These are phyloP conservation scores for Muscicapa adusta DNA, from an alignment of 2,113 vertebrate species.

Conservation along the genomic window DNA sequence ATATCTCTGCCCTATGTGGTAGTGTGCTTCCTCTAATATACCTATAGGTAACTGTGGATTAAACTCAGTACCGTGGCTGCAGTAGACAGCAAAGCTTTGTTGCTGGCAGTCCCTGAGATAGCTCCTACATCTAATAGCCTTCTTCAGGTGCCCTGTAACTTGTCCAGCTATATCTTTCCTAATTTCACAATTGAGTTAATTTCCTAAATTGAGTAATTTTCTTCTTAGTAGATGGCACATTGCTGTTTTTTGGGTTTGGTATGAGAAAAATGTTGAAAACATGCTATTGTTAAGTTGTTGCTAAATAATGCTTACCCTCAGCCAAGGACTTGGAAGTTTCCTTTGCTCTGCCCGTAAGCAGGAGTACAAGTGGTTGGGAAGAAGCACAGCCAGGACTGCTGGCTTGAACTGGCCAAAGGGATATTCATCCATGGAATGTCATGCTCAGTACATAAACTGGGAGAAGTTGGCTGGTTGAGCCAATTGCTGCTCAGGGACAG, in stretches of 20 bases:
- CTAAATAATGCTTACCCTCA: not conserved
- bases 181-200: too few species aligned
- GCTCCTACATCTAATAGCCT: not conserved
- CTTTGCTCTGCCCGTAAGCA: not conserved
- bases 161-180: not conserved
- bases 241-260: not conserved
- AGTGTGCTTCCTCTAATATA: not conserved
- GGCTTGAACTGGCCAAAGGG: not conserved
- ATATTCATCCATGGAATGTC: not conserved
- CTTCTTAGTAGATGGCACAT: not conserved
- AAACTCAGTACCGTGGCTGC: not conserved
- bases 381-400: not conserved
- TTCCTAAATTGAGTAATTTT: too few species aligned
- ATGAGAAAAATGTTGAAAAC: not conserved
- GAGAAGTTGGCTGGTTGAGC: not conserved
- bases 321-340: not conserved
- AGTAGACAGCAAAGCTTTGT: not conserved
- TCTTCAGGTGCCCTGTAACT: not conserved
- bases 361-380: not conserved
- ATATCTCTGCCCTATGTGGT: not conserved
- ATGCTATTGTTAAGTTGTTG: not conserved
- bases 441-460: not conserved
- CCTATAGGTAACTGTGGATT: not conserved
- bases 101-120: not conserved
- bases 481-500: accelerated